phyloP scores from a whole-genome alignment of 30 jellyfish, hydroid and myxozoan species.

The Chironex yamaguchii region DNA sequence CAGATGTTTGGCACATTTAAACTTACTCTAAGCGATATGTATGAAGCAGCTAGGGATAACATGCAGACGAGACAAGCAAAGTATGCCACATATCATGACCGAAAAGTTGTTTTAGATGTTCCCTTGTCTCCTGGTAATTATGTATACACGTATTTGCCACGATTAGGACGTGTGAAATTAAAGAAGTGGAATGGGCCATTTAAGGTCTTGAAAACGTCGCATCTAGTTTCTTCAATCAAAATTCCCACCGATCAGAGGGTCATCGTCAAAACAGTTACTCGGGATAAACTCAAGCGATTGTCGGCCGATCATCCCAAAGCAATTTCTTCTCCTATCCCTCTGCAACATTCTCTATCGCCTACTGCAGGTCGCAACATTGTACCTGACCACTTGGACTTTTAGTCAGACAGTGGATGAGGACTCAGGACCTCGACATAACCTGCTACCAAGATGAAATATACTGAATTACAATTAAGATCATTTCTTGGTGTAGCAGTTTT shows the following conservation, averaged over 20 bases:
- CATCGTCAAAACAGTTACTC: conserved; percentile 6
- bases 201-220: neutral
- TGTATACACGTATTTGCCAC: conserved; percentile 9
- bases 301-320: too few species aligned
- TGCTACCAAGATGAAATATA: neutral
- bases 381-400: too few species aligned
- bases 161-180: conserved; percentile 3
- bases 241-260: conserved; percentile 23
- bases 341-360: too few species aligned
- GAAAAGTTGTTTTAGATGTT: conserved; percentile 9
- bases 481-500: too few species aligned
- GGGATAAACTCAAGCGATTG: too few species aligned
- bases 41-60: conserved; percentile 11
- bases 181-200: conserved; percentile 45
- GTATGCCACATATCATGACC: conserved; percentile 10
- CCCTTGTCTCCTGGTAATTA: neutral
- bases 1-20: neutral
- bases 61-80: conserved; percentile 30
- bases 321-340: too few species aligned
- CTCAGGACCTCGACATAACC: neutral
- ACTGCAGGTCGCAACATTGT: too few species aligned
- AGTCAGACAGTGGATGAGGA: too few species aligned
- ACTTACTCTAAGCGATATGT: neutral
- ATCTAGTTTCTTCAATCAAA: conserved; percentile 9
- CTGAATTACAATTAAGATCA: too few species aligned